phyloP scores from a whole-genome alignment of 1,140 invertebrate genomes.

The Diorhabda elongata region DNA sequence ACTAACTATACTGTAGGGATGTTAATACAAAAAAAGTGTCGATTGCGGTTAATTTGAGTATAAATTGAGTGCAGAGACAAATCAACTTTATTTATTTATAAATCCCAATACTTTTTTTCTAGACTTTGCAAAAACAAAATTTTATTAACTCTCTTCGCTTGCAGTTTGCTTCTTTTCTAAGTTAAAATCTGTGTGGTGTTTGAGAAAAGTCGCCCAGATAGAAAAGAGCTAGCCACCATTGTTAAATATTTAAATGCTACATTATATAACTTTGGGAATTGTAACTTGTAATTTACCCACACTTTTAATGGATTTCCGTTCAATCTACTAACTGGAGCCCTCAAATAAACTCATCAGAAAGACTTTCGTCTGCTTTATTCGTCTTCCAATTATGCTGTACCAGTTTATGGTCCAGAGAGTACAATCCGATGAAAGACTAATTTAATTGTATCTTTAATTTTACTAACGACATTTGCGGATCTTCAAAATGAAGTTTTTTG shows the following conservation, averaged over 20 bases:
- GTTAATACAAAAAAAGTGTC: no score
- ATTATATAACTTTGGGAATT: conserved; percentile 39
- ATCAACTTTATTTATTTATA: no score
- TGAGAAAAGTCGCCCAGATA: conserved; percentile 46
- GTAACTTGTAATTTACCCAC: conserved; percentile 37
- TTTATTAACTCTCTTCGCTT: not conserved
- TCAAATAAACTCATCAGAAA: conserved; percentile 19
- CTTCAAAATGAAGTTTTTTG: not conserved
- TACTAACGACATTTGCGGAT: not conserved
- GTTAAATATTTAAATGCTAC: conserved; percentile 41
- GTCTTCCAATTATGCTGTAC: no score
- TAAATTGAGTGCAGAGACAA: no score
- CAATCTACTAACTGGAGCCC: conserved; percentile 31
- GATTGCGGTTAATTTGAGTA: no score
- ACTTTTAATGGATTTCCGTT: conserved; percentile 20
- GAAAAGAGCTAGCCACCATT: conserved; percentile 43
- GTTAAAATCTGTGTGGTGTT: conserved; percentile 34
- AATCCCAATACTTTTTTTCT: no score
- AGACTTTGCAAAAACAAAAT: not conserved
- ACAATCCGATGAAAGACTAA: conserved; percentile 20
- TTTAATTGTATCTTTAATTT: conserved; percentile 13
- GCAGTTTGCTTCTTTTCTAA: conserved; percentile 12
- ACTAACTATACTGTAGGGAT: no score
- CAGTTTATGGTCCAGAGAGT: no score
- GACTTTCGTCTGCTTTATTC: not conserved